Percentiles rank a stretch among this genome's conserved stretches.
Evolutionary conservation across 1,140 invertebrate species (phyloP).

Genomic region (Catajapyx aquilonaris): DNA sequence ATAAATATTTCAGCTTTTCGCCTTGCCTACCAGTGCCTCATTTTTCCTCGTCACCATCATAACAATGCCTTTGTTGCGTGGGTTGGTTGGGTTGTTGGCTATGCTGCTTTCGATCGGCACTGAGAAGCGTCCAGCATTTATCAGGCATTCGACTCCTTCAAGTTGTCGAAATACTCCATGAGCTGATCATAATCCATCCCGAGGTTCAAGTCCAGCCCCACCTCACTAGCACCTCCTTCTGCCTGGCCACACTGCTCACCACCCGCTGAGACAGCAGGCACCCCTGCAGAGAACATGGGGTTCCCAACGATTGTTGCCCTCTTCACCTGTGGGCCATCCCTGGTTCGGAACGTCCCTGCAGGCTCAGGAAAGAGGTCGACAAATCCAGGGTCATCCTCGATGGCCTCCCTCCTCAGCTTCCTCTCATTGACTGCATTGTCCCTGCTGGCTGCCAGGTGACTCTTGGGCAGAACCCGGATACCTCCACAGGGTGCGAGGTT

Average conservation of each 20-base stretch:
- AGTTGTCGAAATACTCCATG: slow-evolving; percentile 91
- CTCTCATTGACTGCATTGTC: background rate
- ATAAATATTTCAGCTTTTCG: no score
- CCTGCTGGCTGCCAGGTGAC: background rate
- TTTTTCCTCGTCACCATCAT: no score
- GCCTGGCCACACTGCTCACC: slow-evolving; percentile 22
- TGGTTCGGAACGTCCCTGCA: slow-evolving; percentile 5
- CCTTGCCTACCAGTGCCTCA: no score
- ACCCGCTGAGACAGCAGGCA: slow-evolving; percentile 15
- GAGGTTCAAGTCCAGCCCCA: slow-evolving; percentile 36
- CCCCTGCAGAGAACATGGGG: slow-evolving; percentile 47
- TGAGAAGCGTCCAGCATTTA: background rate
- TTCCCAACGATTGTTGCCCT: slow-evolving; percentile 67
- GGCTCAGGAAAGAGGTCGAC: slow-evolving; percentile 12
- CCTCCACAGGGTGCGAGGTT: background rate
- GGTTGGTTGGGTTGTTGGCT: no score
- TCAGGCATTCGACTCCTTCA: slow-evolving; percentile 59
- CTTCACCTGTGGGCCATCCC: slow-evolving; percentile 36
- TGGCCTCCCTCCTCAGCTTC: slow-evolving; percentile 1
- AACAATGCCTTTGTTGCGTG: no score
- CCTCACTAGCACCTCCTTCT: slow-evolving; percentile 12
- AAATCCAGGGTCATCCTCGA: slow-evolving; percentile 10
- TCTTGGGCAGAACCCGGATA: background rate
- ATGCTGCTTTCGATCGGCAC: no score
- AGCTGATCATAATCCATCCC: slow-evolving; percentile 94